Evolutionary conservation across 2,113 vertebrate species (phyloP).

Genomic region (Tursiops truncatus): DNA sequence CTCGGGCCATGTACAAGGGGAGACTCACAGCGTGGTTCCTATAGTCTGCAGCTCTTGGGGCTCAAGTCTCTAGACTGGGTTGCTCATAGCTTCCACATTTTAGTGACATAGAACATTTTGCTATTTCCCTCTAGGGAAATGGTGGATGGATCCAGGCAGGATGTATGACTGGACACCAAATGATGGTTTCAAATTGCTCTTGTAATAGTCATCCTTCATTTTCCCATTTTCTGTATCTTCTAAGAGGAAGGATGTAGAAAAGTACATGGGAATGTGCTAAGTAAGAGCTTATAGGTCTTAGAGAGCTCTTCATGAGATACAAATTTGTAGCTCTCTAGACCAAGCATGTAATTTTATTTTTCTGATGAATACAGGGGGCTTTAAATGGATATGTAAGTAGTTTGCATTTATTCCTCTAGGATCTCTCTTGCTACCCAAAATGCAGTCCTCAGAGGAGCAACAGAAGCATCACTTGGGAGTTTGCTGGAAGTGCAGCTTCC

Average conservation of each 20-base stretch:
- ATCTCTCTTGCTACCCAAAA: neutral
- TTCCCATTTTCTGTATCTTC: neutral
- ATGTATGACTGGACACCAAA: neutral
- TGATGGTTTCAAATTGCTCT: neutral
- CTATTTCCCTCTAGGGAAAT: neutral
- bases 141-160: neutral
- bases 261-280: neutral
- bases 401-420: neutral
- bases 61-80: neutral
- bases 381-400: neutral
- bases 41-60: accelerated
- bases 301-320: neutral
- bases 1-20: neutral
- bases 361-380: neutral
- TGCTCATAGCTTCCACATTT: neutral
- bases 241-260: neutral
- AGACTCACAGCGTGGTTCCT: neutral
- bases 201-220: neutral
- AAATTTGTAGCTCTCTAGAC: neutral
- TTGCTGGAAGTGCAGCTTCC: neutral
- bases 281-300: neutral
- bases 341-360: neutral
- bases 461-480: neutral
- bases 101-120: neutral
- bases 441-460: neutral